Percentiles rank a stretch among this genome's conserved stretches.
phyloP scores from a whole-genome alignment of 1,140 invertebrate genomes.

The Anastrepha obliqua region DNA sequence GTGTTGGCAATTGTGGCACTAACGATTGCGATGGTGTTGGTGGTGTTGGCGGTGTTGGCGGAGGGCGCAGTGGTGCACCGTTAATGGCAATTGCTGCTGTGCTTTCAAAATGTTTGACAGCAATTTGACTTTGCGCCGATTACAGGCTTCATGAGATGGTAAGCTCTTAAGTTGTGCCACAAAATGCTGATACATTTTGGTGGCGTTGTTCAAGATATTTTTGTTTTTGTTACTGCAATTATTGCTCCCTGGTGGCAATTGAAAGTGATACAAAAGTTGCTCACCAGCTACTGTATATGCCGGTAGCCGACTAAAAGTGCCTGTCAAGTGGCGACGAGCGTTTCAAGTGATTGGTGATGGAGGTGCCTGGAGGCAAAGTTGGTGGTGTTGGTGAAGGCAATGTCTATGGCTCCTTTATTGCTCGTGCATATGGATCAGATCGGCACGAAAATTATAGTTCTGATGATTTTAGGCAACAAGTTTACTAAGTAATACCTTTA shows the following conservation, averaged over 20 bases:
- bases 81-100: constrained; percentile 34
- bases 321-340: constrained; percentile 31
- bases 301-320: constrained; percentile 3
- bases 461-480: no score
- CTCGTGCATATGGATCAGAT: no score
- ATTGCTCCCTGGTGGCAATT: constrained; percentile 49
- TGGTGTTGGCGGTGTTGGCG: neutral
- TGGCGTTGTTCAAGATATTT: neutral
- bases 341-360: constrained; percentile 8
- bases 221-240: constrained; percentile 20
- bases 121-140: constrained; percentile 48
- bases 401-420: no score
- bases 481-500: no score
- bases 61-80: neutral
- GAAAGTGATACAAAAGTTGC: constrained; percentile 39
- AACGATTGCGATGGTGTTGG: neutral
- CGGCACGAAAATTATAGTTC: no score
- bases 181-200: constrained; percentile 30
- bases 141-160: constrained; percentile 27
- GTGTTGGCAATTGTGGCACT: neutral
- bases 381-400: no score
- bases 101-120: constrained; percentile 50
- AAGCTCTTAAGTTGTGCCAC: constrained; percentile 34
- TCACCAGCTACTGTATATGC: constrained; percentile 9
- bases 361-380: neutral